Evolutionary conservation across 1,140 invertebrate genomes (phyloP).

Genomic region (Sitodiplosis mosellana): DNA sequence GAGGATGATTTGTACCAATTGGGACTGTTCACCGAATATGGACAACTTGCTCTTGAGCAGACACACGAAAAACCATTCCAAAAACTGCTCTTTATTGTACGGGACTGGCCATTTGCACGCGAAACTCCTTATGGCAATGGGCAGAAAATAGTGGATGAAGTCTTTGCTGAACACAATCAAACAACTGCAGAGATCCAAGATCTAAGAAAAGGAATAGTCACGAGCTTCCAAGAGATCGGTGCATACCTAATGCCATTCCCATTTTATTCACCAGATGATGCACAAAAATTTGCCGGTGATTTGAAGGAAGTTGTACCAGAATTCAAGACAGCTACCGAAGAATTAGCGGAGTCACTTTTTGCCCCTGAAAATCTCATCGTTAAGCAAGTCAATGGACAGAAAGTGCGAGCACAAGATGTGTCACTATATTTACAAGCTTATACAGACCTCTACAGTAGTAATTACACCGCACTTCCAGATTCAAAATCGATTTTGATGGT

Average conservation of each 20-base stretch:
- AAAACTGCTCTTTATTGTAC: slow-evolving; percentile 81
- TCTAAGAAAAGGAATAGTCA: slow-evolving; percentile 72
- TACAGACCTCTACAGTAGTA: slow-evolving; percentile 89
- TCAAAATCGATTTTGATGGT: slow-evolving; percentile 97
- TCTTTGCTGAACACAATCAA: slow-evolving; percentile 69
- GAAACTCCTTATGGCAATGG: slow-evolving; percentile 87
- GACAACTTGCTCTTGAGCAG: slow-evolving; percentile 79
- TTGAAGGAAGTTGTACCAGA: slow-evolving; percentile 83
- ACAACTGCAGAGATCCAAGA: slow-evolving; percentile 84
- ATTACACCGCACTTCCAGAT: slow-evolving; percentile 92
- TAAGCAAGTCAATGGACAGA: slow-evolving; percentile 89
- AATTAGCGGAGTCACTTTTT: slow-evolving; percentile 75
- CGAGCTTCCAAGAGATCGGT: slow-evolving; percentile 83
- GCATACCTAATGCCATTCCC: slow-evolving; percentile 98
- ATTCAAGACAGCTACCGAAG: slow-evolving; percentile 71
- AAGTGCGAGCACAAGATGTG: slow-evolving; percentile 78
- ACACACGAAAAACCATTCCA: slow-evolving; percentile 85
- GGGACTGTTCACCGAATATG: slow-evolving; percentile 91
- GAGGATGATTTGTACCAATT: slow-evolving; percentile 92
- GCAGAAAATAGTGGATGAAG: slow-evolving; percentile 56
- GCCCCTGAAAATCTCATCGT: slow-evolving; percentile 79
- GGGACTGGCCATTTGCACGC: slow-evolving; percentile 98
- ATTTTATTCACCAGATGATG: slow-evolving; percentile 87
- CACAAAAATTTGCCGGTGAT: slow-evolving; percentile 89
- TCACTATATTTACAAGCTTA: slow-evolving; percentile 97